Conservation (phyloP, 2,797 vertebrate genomes). For the Esox masquinongy region DNA sequence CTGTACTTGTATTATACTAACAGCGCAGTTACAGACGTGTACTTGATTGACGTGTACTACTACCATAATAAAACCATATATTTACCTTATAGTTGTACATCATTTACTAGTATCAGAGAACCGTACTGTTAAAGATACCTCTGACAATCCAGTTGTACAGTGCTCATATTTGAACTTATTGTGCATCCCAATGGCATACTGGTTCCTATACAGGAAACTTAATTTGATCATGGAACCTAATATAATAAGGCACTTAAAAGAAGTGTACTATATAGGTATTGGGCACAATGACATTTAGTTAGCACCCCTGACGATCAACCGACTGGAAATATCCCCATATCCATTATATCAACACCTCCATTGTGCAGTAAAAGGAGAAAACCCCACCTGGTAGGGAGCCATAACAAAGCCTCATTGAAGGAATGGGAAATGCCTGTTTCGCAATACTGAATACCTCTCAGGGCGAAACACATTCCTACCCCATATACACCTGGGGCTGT, state of each 20-base stretch:
- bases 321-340: neutral
- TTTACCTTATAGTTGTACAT: neutral
- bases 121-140: neutral
- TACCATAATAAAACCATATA: neutral
- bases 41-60: neutral
- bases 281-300: neutral
- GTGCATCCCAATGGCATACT: neutral
- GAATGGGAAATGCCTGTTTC: constrained; percentile 21
- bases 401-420: constrained; percentile 57
- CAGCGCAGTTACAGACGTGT: neutral
- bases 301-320: no score
- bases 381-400: constrained; percentile 41
- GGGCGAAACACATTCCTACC: constrained; percentile 16
- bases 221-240: neutral
- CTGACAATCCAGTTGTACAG: neutral
- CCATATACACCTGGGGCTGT: constrained; percentile 20
- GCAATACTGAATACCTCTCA: constrained; percentile 38
- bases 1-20: neutral
- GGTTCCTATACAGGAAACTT: neutral
- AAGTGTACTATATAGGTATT: neutral
- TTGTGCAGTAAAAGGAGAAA: constrained; percentile 14
- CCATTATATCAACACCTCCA: constrained; percentile 14
- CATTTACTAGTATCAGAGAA: neutral
- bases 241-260: neutral
- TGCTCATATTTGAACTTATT: neutral